Conservation (phyloP, 2,113 vertebrate genomes). For the Pao palembangensis region DNA sequence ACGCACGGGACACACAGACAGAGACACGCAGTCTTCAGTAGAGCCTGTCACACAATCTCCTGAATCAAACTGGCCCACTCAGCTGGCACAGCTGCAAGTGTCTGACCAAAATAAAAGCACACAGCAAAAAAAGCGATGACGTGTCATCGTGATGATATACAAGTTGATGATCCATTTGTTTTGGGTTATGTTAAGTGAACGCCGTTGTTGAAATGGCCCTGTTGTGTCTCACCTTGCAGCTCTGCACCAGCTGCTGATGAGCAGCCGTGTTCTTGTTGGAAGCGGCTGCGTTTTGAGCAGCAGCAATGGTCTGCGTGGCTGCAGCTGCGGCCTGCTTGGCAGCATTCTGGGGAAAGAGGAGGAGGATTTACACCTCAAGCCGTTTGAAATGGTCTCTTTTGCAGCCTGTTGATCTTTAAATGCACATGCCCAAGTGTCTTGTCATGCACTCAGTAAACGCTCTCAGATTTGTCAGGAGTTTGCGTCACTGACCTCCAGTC, state of each 20-base stretch:
- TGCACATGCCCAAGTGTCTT: background rate
- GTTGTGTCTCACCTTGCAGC: slow-evolving; percentile 87
- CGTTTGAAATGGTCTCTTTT: background rate
- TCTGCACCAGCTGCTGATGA: slow-evolving; percentile 96
- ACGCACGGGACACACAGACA: slow-evolving; percentile 10
- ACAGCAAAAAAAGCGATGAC: too few relatives aligned
- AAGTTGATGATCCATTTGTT: too few relatives aligned
- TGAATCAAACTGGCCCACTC: background rate
- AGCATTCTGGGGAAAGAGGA: slow-evolving; percentile 79
- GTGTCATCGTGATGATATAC: too few relatives aligned
- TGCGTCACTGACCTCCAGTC: slow-evolving; percentile 82
- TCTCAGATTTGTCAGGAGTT: background rate
- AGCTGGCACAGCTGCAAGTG: too few relatives aligned
- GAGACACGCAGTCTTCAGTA: background rate
- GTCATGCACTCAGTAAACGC: background rate
- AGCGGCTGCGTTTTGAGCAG: slow-evolving; percentile 92
- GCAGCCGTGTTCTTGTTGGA: slow-evolving; percentile 95
- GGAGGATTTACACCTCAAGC: background rate
- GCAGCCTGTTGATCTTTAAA: background rate
- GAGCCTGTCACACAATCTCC: background rate
- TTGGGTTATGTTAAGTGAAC: background rate
- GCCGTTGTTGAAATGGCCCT: background rate
- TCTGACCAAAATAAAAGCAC: too few relatives aligned
- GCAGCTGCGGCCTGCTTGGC: slow-evolving; percentile 97
- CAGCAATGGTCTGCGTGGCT: slow-evolving; percentile 95